Percentiles rank a stretch among this genome's conserved stretches.
Conservation (phyloP, 2,888 invertebrate species). For the Meghimatium bilineatum region DNA sequence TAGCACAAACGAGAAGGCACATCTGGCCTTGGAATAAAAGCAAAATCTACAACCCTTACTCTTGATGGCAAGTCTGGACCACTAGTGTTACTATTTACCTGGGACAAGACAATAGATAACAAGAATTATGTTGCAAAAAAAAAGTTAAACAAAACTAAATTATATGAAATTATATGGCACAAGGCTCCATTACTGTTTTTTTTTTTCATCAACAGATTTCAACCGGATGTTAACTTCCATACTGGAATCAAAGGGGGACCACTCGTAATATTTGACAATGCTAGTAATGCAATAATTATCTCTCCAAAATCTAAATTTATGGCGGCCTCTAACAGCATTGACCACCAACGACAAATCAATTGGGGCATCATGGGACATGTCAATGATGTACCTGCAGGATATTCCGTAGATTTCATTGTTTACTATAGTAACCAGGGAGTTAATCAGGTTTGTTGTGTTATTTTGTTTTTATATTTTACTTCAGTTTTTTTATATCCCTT, state of each 20-base stretch:
- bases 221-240: background rate
- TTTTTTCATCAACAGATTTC: background rate
- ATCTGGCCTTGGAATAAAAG: too few relatives aligned
- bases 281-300: slow-evolving; percentile 57
- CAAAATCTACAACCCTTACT: too few relatives aligned
- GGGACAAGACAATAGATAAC: too few relatives aligned
- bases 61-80: too few relatives aligned
- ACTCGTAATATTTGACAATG: slow-evolving; percentile 61
- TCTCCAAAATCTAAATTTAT: slow-evolving; percentile 64
- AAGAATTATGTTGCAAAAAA: too few relatives aligned
- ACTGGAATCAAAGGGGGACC: slow-evolving; percentile 62
- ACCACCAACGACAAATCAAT: slow-evolving; percentile 52
- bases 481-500: background rate
- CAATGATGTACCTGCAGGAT: slow-evolving; percentile 51
- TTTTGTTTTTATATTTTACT: background rate
- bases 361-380: slow-evolving; percentile 69
- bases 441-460: slow-evolving; percentile 43
- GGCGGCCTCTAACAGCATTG: slow-evolving; percentile 59
- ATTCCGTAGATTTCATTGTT: slow-evolving; percentile 39
- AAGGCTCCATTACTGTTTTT: too few relatives aligned
- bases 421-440: slow-evolving; percentile 49
- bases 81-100: too few relatives aligned
- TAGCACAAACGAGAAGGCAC: too few relatives aligned
- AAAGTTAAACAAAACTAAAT: too few relatives aligned
- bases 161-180: too few relatives aligned